These are phyloP conservation scores for Steinernema feltiae DNA, from an alignment of 1,140 invertebrate genomes.

Conservation along the genomic window DNA sequence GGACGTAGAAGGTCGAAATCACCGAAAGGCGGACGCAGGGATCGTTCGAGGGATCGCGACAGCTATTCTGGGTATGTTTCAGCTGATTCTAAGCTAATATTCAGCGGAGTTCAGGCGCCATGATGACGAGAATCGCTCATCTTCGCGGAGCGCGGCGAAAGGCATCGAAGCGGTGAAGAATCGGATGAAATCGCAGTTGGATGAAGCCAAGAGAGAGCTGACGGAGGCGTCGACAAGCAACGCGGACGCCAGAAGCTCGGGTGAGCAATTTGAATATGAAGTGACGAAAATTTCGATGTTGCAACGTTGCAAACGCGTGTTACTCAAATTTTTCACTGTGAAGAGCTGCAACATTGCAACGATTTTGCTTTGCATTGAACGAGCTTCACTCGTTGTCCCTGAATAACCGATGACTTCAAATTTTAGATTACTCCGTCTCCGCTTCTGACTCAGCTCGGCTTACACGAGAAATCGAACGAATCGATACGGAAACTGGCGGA, in stretches of 20 bases:
- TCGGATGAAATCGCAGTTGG: not conserved
- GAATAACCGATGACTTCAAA: not conserved
- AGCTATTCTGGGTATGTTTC: not conserved
- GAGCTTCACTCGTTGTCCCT: not conserved
- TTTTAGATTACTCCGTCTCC: not conserved
- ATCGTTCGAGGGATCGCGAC: not conserved
- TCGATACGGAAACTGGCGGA: not conserved
- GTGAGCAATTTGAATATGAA: not conserved
- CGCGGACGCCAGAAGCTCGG: not conserved
- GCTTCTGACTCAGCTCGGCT: not conserved
- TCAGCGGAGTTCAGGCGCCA: not conserved
- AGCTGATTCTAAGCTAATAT: not conserved
- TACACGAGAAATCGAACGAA: not conserved
- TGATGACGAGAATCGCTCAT: not conserved
- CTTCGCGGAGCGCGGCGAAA: not conserved
- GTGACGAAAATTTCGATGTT: not conserved
- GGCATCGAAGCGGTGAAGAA: not conserved
- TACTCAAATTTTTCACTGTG: too few species aligned
- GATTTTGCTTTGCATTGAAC: too few species aligned
- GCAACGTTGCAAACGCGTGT: too few species aligned
- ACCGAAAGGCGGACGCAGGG: not conserved
- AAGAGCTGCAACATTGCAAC: too few species aligned
- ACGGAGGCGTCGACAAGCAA: not conserved
- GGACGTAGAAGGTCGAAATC: not conserved
- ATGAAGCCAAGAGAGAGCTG: not conserved